A percentile compares a stretch with the other conserved stretches of the same genome.
phyloP scores from a whole-genome alignment of 2,113 vertebrate genomes.

The Corynorhinus townsendii region DNA sequence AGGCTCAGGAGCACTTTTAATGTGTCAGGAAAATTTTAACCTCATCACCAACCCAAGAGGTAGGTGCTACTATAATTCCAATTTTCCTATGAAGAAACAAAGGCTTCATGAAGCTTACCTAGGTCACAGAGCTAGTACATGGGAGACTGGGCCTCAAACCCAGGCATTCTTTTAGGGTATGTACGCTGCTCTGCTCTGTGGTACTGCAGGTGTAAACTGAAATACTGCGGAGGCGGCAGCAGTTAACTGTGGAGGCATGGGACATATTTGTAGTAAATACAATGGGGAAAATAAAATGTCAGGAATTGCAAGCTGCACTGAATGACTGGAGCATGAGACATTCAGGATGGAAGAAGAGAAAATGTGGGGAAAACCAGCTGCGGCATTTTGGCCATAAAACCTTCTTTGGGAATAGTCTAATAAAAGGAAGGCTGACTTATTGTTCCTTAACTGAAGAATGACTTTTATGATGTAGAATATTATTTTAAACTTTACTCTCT shows the following conservation, averaged over 20 bases:
- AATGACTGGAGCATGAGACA: not conserved
- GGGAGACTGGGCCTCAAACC: not conserved
- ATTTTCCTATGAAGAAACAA: not conserved
- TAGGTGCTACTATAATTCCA: not conserved
- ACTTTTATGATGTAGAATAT: slow-evolving; percentile 29
- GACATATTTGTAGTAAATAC: not conserved
- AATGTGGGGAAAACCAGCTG: not conserved
- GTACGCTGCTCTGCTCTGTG: not conserved
- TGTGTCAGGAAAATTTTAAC: not conserved
- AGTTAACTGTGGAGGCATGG: not conserved
- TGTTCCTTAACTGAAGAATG: slow-evolving; percentile 20
- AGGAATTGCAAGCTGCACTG: not conserved
- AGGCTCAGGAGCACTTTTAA: not conserved
- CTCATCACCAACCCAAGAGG: not conserved
- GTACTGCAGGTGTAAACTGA: not conserved
- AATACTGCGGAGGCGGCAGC: not conserved
- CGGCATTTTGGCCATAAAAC: slow-evolving; percentile 7
- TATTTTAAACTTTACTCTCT: slow-evolving; percentile 37
- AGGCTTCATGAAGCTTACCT: not conserved
- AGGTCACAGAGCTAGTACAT: not conserved
- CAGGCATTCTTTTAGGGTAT: not conserved
- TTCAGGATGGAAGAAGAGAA: not conserved
- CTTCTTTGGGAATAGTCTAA: slow-evolving; percentile 8
- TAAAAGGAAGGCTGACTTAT: slow-evolving; percentile 36
- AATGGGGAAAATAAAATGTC: not conserved